Percentiles rank a stretch among this genome's conserved stretches.
Conservation (phyloP, 1,140 invertebrate species). For the Artemia franciscana region DNA sequence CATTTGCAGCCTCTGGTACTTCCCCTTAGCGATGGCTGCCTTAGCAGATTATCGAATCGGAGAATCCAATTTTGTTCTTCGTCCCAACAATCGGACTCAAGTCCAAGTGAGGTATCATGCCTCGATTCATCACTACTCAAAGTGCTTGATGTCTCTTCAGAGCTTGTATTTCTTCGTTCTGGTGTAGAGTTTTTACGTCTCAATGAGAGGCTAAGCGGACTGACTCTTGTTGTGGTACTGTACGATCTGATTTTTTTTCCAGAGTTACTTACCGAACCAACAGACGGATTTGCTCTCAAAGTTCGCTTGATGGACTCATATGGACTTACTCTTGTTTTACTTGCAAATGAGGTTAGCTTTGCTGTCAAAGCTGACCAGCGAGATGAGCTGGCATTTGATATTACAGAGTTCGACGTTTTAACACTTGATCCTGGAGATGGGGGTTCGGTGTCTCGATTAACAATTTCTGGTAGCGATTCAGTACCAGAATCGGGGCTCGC, state of each 20-base stretch:
- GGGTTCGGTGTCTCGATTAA: no score
- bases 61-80: constrained; percentile 27
- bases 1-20: constrained; percentile 23
- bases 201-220: background rate
- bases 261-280: background rate
- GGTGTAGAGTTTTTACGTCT: background rate
- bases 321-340: background rate
- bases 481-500: constrained; percentile 8
- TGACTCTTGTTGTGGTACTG: background rate
- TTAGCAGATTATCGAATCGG: constrained; percentile 29
- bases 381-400: background rate
- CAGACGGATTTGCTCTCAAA: background rate
- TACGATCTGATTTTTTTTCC: background rate
- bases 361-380: background rate
- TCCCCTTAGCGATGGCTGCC: constrained; percentile 21
- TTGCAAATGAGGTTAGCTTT: background rate
- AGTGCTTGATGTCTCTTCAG: background rate
- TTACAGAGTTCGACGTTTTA: no score
- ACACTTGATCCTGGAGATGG: no score
- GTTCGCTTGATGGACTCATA: background rate
- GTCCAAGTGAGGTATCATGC: background rate
- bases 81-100: constrained; percentile 20
- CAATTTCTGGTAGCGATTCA: constrained; percentile 4
- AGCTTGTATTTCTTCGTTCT: background rate
- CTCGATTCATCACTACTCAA: background rate